Evolutionary conservation across 2,113 vertebrate species (phyloP).

Genomic region (Turnix velox): DNA sequence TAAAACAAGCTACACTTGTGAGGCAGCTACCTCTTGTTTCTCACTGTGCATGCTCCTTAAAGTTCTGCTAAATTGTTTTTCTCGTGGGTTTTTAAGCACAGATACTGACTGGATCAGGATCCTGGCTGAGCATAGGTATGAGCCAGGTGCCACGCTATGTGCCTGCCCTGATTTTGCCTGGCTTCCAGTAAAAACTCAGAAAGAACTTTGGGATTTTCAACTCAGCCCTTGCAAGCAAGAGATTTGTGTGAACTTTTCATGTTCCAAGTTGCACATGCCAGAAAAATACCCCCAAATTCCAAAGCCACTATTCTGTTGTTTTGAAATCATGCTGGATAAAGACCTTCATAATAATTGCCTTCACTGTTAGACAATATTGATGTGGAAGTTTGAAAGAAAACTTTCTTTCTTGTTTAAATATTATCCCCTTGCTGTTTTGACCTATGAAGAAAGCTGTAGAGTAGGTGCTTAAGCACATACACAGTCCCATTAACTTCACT

Average conservation of each 20-base stretch:
- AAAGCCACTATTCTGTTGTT: not conserved
- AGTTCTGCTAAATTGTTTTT: not conserved
- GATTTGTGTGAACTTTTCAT: not conserved
- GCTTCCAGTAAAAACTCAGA: not conserved
- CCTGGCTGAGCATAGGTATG: not conserved
- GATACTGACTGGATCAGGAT: not conserved
- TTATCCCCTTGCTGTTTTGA: slow-evolving; percentile 6
- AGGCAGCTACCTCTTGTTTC: not conserved
- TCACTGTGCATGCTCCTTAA: not conserved
- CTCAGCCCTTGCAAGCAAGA: not conserved
- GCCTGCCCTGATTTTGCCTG: not conserved
- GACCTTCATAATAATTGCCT: slow-evolving; percentile 32
- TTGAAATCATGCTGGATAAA: not conserved
- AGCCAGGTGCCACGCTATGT: not conserved
- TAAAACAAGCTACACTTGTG: not conserved
- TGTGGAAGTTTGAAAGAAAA: not conserved
- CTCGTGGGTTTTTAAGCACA: not conserved
- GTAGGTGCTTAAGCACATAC: not conserved
- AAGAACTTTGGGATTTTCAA: not conserved
- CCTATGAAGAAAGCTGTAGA: slow-evolving; percentile 7
- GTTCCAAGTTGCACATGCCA: not conserved
- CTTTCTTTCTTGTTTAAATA: slow-evolving; percentile 22
- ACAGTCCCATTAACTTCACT: not conserved
- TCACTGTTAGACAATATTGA: not conserved
- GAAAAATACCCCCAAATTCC: too few species aligned